Evolutionary conservation across 2,797 vertebrate genomes (phyloP).

Genomic region (Syndactyla subalaris): DNA sequence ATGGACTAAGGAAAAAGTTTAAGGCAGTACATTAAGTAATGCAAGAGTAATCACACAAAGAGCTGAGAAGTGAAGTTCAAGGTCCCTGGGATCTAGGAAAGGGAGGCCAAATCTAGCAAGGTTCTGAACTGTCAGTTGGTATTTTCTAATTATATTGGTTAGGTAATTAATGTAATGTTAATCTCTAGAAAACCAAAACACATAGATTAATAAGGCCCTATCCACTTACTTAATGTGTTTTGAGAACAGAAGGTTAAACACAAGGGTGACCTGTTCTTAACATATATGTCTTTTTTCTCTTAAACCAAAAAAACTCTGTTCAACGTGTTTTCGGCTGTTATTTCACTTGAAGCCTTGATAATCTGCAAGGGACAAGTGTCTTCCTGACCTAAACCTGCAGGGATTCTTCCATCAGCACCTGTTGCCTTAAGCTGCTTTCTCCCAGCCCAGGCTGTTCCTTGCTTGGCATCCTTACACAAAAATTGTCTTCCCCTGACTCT

Average conservation of each 20-base stretch:
- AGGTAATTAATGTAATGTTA: not conserved
- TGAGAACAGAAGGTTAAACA: not conserved
- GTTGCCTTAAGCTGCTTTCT: not conserved
- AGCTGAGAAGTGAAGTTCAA: not conserved
- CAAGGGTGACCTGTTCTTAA: not conserved
- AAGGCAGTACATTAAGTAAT: not conserved
- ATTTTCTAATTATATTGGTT: not conserved
- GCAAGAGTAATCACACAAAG: not conserved
- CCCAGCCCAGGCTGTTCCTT: not conserved
- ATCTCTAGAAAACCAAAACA: not conserved
- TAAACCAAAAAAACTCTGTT: rapidly evolving
- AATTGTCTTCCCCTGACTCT: not conserved
- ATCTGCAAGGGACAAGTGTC: not conserved
- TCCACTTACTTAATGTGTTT: not conserved
- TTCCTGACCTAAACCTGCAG: not conserved
- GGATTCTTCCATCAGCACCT: not conserved
- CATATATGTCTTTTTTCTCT: not conserved
- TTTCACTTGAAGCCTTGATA: not conserved
- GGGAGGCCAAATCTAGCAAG: not conserved
- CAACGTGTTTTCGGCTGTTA: not conserved
- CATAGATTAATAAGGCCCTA: not conserved
- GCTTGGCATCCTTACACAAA: not conserved
- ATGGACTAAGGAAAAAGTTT: not conserved
- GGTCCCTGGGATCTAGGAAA: not conserved
- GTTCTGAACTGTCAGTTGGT: not conserved